phyloP scores from a whole-genome alignment of 2,797 vertebrate species.

The Dermochelys coriacea region DNA sequence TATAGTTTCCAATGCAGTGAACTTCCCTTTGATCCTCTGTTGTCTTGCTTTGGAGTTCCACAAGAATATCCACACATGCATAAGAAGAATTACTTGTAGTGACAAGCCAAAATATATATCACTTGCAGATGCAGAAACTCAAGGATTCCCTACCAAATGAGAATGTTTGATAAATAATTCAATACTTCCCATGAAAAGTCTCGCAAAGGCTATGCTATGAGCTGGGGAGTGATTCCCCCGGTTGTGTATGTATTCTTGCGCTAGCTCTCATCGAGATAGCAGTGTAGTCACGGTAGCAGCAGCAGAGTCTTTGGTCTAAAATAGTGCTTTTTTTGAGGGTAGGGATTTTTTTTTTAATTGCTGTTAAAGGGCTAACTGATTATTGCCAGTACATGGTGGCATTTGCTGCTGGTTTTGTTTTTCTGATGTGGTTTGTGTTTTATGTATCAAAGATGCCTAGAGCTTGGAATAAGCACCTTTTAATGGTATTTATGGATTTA shows the following conservation, averaged over 20 bases:
- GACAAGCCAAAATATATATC: not conserved
- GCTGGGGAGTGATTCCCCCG: not conserved
- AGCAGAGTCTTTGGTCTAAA: not conserved
- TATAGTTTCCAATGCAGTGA: not conserved
- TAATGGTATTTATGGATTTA: not conserved
- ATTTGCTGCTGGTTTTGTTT: not conserved
- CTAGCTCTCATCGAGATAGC: not conserved
- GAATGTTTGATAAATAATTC: not conserved
- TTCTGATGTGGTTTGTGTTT: not conserved
- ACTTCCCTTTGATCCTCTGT: not conserved
- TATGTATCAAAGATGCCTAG: not conserved
- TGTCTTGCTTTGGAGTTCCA: not conserved
- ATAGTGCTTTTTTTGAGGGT: not conserved
- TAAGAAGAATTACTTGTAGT: not conserved
- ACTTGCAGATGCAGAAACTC: not conserved
- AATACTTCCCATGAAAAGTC: not conserved
- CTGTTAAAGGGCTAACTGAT: not conserved
- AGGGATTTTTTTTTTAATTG: not conserved
- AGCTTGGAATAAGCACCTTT: not conserved
- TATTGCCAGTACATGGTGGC: not conserved
- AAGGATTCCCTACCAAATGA: not conserved
- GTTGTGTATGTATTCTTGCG: no score
- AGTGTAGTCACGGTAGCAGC: not conserved
- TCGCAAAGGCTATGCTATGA: not conserved
- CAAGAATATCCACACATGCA: not conserved